Base-by-base conservation (phyloP, 1,140 invertebrate genomes). In the Philopotamus ludificatus region DNA sequence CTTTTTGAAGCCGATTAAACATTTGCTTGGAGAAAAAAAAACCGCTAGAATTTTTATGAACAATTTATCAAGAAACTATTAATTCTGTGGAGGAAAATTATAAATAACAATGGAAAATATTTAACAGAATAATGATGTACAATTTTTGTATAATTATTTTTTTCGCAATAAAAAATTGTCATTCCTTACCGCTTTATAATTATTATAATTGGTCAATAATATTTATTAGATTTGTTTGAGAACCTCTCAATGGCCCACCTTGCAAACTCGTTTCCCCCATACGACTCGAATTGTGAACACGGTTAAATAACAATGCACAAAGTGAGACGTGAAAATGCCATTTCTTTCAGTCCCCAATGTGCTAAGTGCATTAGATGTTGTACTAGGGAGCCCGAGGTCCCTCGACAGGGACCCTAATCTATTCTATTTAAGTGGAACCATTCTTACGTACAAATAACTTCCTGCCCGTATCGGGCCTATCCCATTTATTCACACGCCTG, bases 291-390 rank as follows among this genome's bases (percentile, higher is more conserved):
- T 23, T 25, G 22, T 25, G 22, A 53, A 12, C 50, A 22, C 22
- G n/a, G 18, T 15, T 53, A 53, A 53, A 53, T 53, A 53, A 53
- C 50, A 53, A 53, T 53, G 50, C 50, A 53, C 50, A 53, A 53
- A 53, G 50, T 53, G 50, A 53, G 20, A 53, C 50, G 50, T 53
- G 50, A 53, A 53, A 53, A 53, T 53, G 50, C 50, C 22, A 53
- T 53, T 53, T 53, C 50, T 53, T 34, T n/a, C 21, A 16, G 50
- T 2, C 16, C 20, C 7, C 21, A 12, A 22, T 53, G 50, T 22
- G 23, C 22, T 25, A 53, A 53, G 22, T 53, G 50, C 50, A 53
- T 53, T 53, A 53, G 50, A 12, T 23, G 12, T 21, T 15, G 18
- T 25, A 7, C 4, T 4, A 34, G 12, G 4, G 12, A 34, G 4